phyloP scores from a whole-genome alignment of 2,113 vertebrate genomes.

The Rhynchopsitta pachyrhyncha region DNA sequence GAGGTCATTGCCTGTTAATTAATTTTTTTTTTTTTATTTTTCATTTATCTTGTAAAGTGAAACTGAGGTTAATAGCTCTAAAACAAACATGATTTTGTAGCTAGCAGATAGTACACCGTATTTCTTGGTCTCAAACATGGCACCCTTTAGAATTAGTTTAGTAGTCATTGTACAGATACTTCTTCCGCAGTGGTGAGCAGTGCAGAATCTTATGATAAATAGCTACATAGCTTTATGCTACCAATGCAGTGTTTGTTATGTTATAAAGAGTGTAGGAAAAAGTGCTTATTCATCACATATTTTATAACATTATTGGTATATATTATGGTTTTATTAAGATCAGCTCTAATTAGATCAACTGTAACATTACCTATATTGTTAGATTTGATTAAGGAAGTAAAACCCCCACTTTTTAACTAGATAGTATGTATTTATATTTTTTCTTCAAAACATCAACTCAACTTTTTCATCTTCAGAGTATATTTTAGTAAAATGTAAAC shows the following conservation, averaged over 20 bases:
- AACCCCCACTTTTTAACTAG: not conserved
- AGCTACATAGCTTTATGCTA: not conserved
- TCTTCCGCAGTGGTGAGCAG: not conserved
- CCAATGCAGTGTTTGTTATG: not conserved
- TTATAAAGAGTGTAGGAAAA: not conserved
- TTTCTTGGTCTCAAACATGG: not conserved
- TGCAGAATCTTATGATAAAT: not conserved
- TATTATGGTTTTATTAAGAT: slow-evolving; percentile 1
- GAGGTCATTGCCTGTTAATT: slow-evolving; percentile 74
- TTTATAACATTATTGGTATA: not conserved
- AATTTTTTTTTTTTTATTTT: slow-evolving; percentile 45
- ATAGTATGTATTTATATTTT: not conserved
- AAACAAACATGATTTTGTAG: slow-evolving; percentile 61
- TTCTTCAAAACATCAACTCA: not conserved
- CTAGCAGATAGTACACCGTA: not conserved
- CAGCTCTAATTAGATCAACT: slow-evolving; percentile 18
- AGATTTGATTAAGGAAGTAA: slow-evolving; percentile 39
- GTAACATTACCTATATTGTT: not conserved
- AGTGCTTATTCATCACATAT: not conserved
- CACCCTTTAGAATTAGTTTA: not conserved
- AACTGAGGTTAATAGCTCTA: slow-evolving; percentile 63
- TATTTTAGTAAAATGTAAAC: not conserved
- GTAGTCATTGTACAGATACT: slow-evolving; percentile 2
- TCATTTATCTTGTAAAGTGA: slow-evolving; percentile 65
- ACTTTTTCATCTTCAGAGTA: not conserved